Evolutionary conservation across 1,140 invertebrate genomes (phyloP).

Genomic region (Achroia grisella): DNA sequence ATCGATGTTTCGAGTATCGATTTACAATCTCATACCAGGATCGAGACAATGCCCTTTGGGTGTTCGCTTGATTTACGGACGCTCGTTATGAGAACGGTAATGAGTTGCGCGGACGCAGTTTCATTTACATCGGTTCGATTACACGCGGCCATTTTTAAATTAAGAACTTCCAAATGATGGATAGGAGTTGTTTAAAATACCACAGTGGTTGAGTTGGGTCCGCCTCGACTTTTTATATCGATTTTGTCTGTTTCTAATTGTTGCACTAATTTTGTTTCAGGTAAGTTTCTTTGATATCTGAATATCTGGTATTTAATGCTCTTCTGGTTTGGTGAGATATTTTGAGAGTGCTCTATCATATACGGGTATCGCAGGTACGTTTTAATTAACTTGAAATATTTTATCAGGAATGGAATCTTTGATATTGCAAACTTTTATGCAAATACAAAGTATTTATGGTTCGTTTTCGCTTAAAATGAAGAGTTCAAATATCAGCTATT

Average conservation of each 20-base stretch:
- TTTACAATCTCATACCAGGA: slow-evolving; percentile 18
- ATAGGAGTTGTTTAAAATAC: slow-evolving; percentile 12
- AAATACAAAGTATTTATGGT: no score
- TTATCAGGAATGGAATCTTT: no score
- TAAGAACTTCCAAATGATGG: slow-evolving; percentile 41
- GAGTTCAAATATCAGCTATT: no score
- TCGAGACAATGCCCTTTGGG: slow-evolving; percentile 38
- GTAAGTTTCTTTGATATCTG: slow-evolving; percentile 9
- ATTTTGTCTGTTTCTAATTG: slow-evolving; percentile 5
- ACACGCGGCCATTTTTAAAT: slow-evolving; percentile 57
- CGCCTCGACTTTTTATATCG: background rate
- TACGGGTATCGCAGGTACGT: no score
- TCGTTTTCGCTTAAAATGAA: no score
- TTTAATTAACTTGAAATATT: no score
- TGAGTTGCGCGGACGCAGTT: slow-evolving; percentile 51
- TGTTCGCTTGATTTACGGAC: slow-evolving; percentile 58
- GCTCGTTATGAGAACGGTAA: slow-evolving; percentile 51
- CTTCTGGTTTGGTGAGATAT: slow-evolving; percentile 1
- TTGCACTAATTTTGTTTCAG: slow-evolving; percentile 12
- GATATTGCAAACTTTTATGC: no score
- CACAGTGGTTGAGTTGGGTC: slow-evolving; percentile 5
- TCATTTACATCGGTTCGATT: slow-evolving; percentile 36
- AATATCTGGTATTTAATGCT: background rate
- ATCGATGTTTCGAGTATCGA: slow-evolving; percentile 25
- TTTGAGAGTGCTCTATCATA: background rate